Evolutionary conservation across 2,113 vertebrate species (phyloP), one percentile per base, ranked within the genome.

Genomic region (Dissostichus mawsoni): DNA sequence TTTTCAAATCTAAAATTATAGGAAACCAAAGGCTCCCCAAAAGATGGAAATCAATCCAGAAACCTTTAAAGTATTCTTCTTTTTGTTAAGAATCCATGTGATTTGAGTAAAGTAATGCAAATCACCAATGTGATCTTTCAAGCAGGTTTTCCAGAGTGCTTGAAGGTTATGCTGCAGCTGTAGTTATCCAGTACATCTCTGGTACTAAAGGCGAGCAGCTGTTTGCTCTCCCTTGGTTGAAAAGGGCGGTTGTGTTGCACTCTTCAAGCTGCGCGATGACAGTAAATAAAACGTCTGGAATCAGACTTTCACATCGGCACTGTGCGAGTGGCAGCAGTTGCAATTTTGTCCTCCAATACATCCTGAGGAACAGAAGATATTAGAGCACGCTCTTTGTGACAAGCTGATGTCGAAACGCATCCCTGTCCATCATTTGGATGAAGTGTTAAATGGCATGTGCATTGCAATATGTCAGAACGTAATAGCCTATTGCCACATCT

Each of bases 371-470:
- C 66, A 41, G 80, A 74, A 80, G 64, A 81, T 57, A 86, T 85
- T 71, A 82, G 66, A 36, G 55, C n/a, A 76, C 41, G 76, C 47
- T 63, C 41, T 71, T 51, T 33, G 66, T 75, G 88, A 90, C 89
- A 77, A 83, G 83, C 75, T 52, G 66, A 86, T 36, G 74, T 1
- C 11, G 77, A 20, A 25, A 23, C 50, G 6, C 64, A 3, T 55
- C 70, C 75, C 62, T 62, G 85, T 89, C 85, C 83, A 67, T 91
- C 90, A 88, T 69, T 18, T 59, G 44, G 74, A 81, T 76, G 73
- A 87, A 90, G 90, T 77, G 85, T 64, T 88, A 81, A 86, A 81
- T 58, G 80, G 74, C 76, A 84, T 78, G 70, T 67, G 80, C 78
- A 71, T 77, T 36, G 74, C 81, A 84, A 82, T 87, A 79, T 76